A percentile compares a stretch with the other conserved stretches of the same genome.
These are phyloP conservation scores for Tipula confusa DNA, from an alignment of 2,888 invertebrate genomes.

Conservation along the genomic window DNA sequence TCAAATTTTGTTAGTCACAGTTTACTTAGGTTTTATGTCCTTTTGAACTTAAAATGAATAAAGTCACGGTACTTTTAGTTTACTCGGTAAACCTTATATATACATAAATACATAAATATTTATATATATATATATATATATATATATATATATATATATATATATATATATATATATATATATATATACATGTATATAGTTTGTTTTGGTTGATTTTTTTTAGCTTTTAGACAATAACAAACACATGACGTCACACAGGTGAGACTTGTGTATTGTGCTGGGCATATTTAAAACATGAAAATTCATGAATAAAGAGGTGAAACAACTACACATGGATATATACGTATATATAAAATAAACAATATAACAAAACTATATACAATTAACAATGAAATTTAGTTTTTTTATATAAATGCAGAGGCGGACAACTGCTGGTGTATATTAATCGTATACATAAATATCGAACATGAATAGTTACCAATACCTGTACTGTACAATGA, in stretches of 20 bases:
- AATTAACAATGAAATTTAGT: neutral
- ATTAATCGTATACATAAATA: too few relatives aligned
- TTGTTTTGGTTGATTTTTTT: neutral
- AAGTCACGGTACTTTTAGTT: too few relatives aligned
- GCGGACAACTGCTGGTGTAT: neutral
- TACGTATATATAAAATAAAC: neutral
- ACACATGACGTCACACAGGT: neutral
- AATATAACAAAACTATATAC: neutral
- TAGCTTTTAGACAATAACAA: neutral
- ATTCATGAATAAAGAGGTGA: slow-evolving; percentile 3
- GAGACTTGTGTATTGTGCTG: neutral
- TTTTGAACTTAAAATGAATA: too few relatives aligned
- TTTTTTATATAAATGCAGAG: neutral
- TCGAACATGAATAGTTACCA: neutral
- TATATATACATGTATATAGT: neutral
- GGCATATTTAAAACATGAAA: neutral
- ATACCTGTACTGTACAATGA: neutral
- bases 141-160: neutral
- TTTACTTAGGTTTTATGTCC: too few relatives aligned
- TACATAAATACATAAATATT: neutral
- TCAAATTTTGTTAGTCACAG: too few relatives aligned
- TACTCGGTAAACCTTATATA: too few relatives aligned
- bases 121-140: neutral
- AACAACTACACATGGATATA: neutral
- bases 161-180: neutral